Conservation (phyloP, 2,113 vertebrate genomes). For the Poeciliopsis turrubarensis region DNA sequence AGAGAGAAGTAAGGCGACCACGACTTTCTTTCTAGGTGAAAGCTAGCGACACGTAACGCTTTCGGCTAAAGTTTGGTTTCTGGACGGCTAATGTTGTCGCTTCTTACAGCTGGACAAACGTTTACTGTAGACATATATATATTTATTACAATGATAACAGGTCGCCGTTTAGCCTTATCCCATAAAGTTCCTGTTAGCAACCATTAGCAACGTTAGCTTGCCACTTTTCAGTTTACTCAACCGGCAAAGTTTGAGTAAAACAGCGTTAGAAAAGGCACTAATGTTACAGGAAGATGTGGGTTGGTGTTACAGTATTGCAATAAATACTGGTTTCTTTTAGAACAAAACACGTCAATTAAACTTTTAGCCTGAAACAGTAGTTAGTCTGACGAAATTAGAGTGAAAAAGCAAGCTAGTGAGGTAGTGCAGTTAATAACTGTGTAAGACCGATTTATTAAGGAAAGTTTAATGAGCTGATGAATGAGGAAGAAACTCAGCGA, state of each 20-base stretch:
- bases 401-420: too few species aligned
- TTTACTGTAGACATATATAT: too few species aligned
- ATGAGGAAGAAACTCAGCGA: neutral
- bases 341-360: neutral
- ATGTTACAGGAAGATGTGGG: neutral
- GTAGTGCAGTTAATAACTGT: neutral
- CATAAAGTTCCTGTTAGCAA: neutral
- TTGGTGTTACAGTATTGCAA: neutral
- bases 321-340: neutral
- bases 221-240: slow-evolving; percentile 15
- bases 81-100: neutral
- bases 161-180: neutral
- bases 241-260: slow-evolving; percentile 1
- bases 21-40: neutral
- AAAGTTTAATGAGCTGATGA: neutral
- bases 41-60: slow-evolving; percentile 66
- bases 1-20: slow-evolving; percentile 74
- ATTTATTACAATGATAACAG: rapidly evolving
- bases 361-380: too few species aligned
- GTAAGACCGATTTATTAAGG: neutral
- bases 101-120: rapidly evolving
- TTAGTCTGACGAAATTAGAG: too few species aligned
- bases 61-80: slow-evolving; percentile 31
- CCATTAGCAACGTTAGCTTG: slow-evolving; percentile 41
- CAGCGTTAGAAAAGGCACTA: neutral